Conservation (phyloP, 2,113 vertebrate genomes). For the Triplophysa tibetana region DNA sequence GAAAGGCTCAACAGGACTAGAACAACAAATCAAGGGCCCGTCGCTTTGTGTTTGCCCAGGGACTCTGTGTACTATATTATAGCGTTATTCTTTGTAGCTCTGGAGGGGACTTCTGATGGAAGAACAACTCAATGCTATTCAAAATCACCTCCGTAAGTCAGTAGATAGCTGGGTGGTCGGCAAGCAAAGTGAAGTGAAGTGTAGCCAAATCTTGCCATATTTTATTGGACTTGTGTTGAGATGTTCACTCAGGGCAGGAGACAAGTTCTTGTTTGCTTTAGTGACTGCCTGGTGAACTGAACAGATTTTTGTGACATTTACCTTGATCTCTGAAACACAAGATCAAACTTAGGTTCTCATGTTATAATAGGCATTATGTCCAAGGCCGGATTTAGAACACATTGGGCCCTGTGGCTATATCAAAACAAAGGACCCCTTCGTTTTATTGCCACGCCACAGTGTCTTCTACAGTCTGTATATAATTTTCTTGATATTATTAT, state of each 20-base stretch:
- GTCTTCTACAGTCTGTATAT: no score
- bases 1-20: constrained; percentile 56
- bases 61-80: constrained; percentile 48
- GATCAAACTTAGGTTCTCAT: not conserved
- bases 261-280: constrained; percentile 52
- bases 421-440: no score
- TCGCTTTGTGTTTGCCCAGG: constrained; percentile 52
- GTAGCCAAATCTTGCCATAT: constrained; percentile 51
- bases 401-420: no score
- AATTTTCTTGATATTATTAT: no score
- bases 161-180: constrained; percentile 54
- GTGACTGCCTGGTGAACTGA: constrained; percentile 47
- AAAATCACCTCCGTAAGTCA: constrained; percentile 51
- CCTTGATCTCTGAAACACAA: constrained; percentile 49
- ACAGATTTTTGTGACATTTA: constrained; percentile 56
- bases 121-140: constrained; percentile 44
- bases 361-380: constrained; percentile 26
- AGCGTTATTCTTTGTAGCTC: constrained; percentile 48
- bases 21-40: constrained; percentile 54
- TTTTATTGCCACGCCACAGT: no score
- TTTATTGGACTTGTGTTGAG: constrained; percentile 11
- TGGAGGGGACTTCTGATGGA: constrained; percentile 33
- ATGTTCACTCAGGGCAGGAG: constrained; percentile 12
- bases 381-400: no score
- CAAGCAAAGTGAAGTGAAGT: constrained; percentile 53